phyloP scores from a whole-genome alignment of 2,113 vertebrate species.

The Piprites chloris region DNA sequence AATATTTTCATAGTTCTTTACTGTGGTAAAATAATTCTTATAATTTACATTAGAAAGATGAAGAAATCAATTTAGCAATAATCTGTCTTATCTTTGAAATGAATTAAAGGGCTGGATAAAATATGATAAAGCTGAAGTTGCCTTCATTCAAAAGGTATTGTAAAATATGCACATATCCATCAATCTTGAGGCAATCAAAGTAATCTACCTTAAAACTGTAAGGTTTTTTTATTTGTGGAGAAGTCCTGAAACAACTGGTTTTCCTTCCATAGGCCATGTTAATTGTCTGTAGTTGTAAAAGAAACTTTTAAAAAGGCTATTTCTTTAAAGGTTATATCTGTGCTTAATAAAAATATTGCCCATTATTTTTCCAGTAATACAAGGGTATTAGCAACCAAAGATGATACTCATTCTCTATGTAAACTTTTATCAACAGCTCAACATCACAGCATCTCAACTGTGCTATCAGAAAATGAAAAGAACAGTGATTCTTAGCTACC shows the following conservation, averaged over 20 bases:
- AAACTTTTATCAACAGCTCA: neutral
- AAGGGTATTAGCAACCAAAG: neutral
- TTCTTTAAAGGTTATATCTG: neutral
- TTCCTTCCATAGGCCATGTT: neutral
- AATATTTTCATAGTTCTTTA: neutral
- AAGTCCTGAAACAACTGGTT: neutral
- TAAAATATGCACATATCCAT: neutral
- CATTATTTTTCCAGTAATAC: neutral
- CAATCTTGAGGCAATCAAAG: neutral
- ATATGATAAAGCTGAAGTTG: neutral
- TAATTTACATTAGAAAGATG: neutral
- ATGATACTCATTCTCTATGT: neutral
- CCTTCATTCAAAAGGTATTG: neutral
- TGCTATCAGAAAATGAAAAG: neutral
- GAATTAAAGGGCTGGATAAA: neutral
- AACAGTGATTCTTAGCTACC: neutral
- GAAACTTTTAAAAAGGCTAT: neutral
- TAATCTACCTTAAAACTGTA: neutral
- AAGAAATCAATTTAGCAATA: neutral
- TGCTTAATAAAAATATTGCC: neutral
- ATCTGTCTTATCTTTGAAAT: neutral
- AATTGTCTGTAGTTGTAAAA: neutral
- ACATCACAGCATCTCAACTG: neutral
- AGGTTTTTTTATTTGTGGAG: accelerated
- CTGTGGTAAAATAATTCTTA: neutral